Percentiles rank a stretch among this genome's conserved stretches.
phyloP scores from a whole-genome alignment of 2,888 invertebrate species.

The Chirona hameri region DNA sequence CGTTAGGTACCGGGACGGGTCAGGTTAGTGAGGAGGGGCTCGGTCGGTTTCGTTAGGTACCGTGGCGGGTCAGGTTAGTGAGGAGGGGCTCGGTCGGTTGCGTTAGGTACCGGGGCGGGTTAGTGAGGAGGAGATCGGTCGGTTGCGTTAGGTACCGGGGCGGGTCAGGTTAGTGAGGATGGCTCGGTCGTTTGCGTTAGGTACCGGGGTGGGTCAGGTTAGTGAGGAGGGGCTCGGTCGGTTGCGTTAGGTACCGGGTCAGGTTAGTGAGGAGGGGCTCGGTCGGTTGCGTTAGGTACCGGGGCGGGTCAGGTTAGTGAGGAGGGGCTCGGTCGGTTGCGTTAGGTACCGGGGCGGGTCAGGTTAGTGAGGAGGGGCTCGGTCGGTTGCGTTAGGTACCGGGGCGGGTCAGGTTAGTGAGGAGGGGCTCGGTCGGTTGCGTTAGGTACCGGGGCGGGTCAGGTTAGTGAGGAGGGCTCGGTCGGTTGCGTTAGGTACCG shows the following conservation, averaged over 20 bases:
- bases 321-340: no score
- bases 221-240: slow-evolving; percentile 31
- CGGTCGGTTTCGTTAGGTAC: no score
- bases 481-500: no score
- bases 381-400: no score
- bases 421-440: no score
- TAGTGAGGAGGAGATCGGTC: slow-evolving; percentile 36
- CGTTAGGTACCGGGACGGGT: no score
- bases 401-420: slow-evolving; percentile 55
- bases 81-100: no score
- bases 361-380: slow-evolving; percentile 52
- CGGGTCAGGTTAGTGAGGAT: slow-evolving; percentile 55
- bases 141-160: no score
- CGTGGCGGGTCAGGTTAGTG: slow-evolving; percentile 55
- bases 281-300: no score
- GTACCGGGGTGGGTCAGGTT: slow-evolving; percentile 55
- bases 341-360: slow-evolving; percentile 44
- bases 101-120: slow-evolving; percentile 57
- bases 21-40: slow-evolving; percentile 55
- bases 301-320: slow-evolving; percentile 55
- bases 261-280: slow-evolving; percentile 52
- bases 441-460: slow-evolving; percentile 44
- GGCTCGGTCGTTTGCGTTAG: no score
- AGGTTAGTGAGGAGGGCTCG: slow-evolving; percentile 52
- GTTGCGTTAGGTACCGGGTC: slow-evolving; percentile 44